These are phyloP conservation scores for Machaerirhynchus nigripectus DNA, from an alignment of 2,113 vertebrate genomes.

Conservation along the genomic window DNA sequence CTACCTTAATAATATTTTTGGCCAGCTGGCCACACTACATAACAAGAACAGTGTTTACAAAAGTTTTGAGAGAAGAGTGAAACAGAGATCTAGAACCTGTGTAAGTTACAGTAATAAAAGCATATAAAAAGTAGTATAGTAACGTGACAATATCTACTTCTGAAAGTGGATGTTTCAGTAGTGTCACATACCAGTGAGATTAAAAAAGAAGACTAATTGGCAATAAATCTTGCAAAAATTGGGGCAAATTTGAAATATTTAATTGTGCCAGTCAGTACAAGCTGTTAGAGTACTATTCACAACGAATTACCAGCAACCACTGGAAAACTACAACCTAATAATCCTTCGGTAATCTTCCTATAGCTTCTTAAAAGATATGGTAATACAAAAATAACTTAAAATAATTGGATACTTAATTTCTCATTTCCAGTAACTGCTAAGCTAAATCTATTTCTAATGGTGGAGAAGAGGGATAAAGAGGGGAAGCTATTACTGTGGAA, in stretches of 20 bases:
- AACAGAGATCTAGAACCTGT: not conserved
- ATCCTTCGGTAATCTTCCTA: constrained; percentile 20
- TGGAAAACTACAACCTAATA: constrained; percentile 1
- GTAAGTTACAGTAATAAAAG: not conserved
- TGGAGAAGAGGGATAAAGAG: not conserved
- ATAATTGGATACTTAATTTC: constrained; percentile 20
- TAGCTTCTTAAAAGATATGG: not conserved
- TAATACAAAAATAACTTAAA: constrained; percentile 29
- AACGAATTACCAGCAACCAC: not conserved
- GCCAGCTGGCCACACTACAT: not conserved
- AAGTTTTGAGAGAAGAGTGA: not conserved
- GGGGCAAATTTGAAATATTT: not conserved
- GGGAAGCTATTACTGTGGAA: not conserved
- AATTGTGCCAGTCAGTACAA: not conserved
- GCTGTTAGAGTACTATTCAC: not conserved
- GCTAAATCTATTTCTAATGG: not conserved
- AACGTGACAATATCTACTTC: not conserved
- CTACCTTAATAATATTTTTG: not conserved
- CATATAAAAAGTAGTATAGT: not conserved
- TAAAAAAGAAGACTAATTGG: not conserved
- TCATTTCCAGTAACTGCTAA: not conserved
- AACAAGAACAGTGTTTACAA: not conserved
- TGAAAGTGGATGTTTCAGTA: not conserved
- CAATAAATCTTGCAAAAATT: not conserved
- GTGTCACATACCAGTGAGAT: not conserved